Conservation (phyloP, 2,888 invertebrate genomes). For the Andrena marginata region DNA sequence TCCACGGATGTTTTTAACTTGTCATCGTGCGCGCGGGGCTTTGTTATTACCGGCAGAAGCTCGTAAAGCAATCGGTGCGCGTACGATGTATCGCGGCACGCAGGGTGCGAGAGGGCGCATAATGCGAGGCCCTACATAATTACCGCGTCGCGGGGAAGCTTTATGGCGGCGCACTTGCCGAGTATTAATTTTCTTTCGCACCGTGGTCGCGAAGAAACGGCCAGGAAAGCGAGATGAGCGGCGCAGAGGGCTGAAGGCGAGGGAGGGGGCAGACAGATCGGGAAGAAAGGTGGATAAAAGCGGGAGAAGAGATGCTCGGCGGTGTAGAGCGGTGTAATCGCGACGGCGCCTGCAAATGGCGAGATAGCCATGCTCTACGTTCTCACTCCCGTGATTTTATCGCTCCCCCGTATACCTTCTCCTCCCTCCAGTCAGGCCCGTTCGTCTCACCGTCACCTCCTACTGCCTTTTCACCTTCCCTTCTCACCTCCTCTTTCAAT, state of each 20-base stretch:
- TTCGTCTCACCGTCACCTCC: conserved; percentile 61
- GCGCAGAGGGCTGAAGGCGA: neutral
- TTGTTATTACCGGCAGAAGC: conserved; percentile 80
- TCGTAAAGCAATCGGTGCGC: conserved; percentile 76
- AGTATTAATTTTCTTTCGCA: conserved; percentile 83
- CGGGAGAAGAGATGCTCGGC: conserved; percentile 17
- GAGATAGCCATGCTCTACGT: conserved; percentile 71
- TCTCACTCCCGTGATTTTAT: conserved; percentile 78
- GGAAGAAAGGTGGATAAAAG: conserved; percentile 20
- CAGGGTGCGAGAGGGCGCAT: conserved; percentile 68
- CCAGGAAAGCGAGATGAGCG: conserved; percentile 26
- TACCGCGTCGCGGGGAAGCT: conserved; percentile 83
- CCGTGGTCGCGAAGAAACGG: conserved; percentile 52
- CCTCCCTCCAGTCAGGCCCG: conserved; percentile 46
- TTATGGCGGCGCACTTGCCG: conserved; percentile 79
- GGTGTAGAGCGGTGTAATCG: conserved; percentile 27
- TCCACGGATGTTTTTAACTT: conserved; percentile 75
- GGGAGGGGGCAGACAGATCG: neutral
- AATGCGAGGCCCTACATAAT: conserved; percentile 78
- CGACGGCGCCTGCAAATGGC: conserved; percentile 70
- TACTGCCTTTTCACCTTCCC: conserved; percentile 51
- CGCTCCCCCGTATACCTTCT: conserved; percentile 58
- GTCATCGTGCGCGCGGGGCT: conserved; percentile 77
- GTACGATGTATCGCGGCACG: conserved; percentile 61
- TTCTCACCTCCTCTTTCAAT: conserved; percentile 20